Base-by-base conservation (phyloP, 1,140 invertebrate genomes). In the Conus betulinus region DNA sequence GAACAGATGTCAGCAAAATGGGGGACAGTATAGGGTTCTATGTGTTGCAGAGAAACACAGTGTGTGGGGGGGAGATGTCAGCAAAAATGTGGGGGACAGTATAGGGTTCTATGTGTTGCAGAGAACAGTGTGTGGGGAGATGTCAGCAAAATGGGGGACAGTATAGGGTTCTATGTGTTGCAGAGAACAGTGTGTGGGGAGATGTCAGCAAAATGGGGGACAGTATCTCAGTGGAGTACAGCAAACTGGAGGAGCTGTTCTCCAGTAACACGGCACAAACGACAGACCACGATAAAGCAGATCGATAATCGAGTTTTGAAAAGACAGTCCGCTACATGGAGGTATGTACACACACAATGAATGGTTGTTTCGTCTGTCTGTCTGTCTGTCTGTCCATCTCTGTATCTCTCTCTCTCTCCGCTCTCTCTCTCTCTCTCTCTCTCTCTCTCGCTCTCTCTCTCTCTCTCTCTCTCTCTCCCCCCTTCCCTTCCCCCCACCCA, bases 11-110 rank as follows among this genome's bases (percentile, higher is more conserved):
- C 39, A 39, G 39, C 39, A 39, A 39, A 39, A 39, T 39, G 39
- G 39, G 39, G 39, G 39, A 39, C 39, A 39, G 39, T 39, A 39
- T 39, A 39, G 39, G 39, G 39, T 39, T 39, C 39, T 39, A 39
- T 39, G 0, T 39, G 39, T 39, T 39, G 10, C 97, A 98, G 82
- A 97, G 97, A 93, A n/a, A n/a, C n/a, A 97, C 89, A 99, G 99
- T 94, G 97, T 99, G 91, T 99, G 99, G 99, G 97, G 99, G 99
- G 97, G 97, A 0, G 96, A 98, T 81, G 97, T 99, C 39, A 98
- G 98, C 0, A 97, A 97, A 91, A 97, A n/a, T n/a, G n/a, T 97
- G 91, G 97, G 98, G 93, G 97, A 98, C 93, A 96, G 93, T 39
- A 39, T 39, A 39, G 39, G 39, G 39, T 39, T 39, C 39, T 39